Percentiles rank a stretch among this genome's conserved stretches.
phyloP scores from a whole-genome alignment of 2,888 invertebrate species.

The Plagodis dolabraria region DNA sequence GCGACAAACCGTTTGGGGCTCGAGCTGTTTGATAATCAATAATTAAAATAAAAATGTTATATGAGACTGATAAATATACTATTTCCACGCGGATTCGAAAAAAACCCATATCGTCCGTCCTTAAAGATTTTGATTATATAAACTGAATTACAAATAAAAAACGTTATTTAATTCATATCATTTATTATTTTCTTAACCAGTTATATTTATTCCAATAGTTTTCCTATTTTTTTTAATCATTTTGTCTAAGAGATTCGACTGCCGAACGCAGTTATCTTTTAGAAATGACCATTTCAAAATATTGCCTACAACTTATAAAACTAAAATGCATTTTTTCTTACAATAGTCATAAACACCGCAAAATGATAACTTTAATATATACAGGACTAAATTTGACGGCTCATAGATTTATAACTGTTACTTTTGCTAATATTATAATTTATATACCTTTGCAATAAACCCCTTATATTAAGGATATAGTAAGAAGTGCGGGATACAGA shows the following conservation, averaged over 20 bases:
- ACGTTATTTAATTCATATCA: slow-evolving; percentile 69
- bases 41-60: no score
- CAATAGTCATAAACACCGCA: slow-evolving; percentile 78
- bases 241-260: slow-evolving; percentile 83
- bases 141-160: slow-evolving; percentile 33
- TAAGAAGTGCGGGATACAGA: slow-evolving; percentile 56
- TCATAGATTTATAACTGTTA: slow-evolving; percentile 74
- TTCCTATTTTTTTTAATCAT: slow-evolving; percentile 82
- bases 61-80: no score
- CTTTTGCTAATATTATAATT: slow-evolving; percentile 59
- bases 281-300: slow-evolving; percentile 81
- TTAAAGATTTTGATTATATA: slow-evolving; percentile 18
- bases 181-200: slow-evolving; percentile 85
- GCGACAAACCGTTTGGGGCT: no score
- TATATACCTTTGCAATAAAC: slow-evolving; percentile 68
- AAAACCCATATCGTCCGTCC: slow-evolving; percentile 42
- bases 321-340: slow-evolving; percentile 84
- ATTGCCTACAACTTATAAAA: slow-evolving; percentile 84
- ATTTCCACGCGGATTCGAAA: slow-evolving; percentile 1
- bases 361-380: slow-evolving; percentile 79
- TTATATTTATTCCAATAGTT: slow-evolving; percentile 83
- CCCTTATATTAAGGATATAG: slow-evolving; percentile 60
- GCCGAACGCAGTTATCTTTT: slow-evolving; percentile 74
- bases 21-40: no score
- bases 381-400: slow-evolving; percentile 78